These are phyloP conservation scores for Myotis lucifugus DNA, from an alignment of 2,113 vertebrate species.

Conservation along the genomic window DNA sequence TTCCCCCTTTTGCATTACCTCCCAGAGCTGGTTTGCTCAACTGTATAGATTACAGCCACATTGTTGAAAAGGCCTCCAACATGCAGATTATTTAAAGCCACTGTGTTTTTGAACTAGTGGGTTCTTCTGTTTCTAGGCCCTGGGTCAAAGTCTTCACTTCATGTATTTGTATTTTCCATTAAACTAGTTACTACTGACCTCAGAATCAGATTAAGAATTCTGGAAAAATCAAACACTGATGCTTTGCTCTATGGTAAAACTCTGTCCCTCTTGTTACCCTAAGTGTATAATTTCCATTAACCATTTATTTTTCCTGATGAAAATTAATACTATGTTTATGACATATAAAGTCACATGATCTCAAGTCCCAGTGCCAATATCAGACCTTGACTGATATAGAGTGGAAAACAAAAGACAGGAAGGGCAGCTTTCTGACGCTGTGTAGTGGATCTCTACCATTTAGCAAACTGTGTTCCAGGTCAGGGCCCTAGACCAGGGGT, in stretches of 20 bases:
- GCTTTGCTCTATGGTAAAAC: conserved; percentile 73
- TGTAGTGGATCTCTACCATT: conserved; percentile 17
- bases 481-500: too few relatives aligned
- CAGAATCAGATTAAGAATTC: conserved; percentile 77
- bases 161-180: conserved; percentile 52
- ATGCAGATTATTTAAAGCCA: conserved; percentile 9
- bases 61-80: conserved; percentile 49
- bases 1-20: conserved; percentile 25
- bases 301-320: conserved; percentile 56
- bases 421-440: conserved; percentile 44
- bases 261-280: conserved; percentile 73
- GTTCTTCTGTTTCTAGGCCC: conserved; percentile 39
- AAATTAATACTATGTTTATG: conserved; percentile 82
- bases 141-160: conserved; percentile 5
- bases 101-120: background rate
- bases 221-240: conserved; percentile 81
- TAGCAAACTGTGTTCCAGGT: background rate
- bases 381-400: conserved; percentile 69
- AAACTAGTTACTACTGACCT: conserved; percentile 68
- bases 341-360: conserved; percentile 79
- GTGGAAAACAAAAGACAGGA: conserved; percentile 51
- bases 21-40: background rate
- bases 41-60: background rate
- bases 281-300: conserved; percentile 83
- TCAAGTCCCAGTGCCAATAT: conserved; percentile 75